Conservation (phyloP, 2,797 vertebrate genomes). For the Coccyzus lansbergi region DNA sequence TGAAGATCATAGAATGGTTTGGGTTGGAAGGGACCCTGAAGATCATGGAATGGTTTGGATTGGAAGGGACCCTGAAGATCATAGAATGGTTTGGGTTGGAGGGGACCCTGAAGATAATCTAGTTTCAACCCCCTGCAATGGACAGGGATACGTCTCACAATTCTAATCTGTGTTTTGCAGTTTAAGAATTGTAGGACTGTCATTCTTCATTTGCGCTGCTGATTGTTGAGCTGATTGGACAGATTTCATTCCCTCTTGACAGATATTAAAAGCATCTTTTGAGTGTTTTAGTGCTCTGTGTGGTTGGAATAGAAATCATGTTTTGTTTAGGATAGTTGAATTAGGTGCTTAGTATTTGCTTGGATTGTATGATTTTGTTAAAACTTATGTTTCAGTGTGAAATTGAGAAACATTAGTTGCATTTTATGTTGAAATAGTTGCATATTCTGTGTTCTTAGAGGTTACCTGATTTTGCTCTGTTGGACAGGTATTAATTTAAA, state of each 20-base stretch:
- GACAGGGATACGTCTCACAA: no score
- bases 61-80: no score
- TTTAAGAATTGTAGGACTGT: background rate
- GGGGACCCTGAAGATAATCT: no score
- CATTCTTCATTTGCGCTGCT: background rate
- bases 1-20: no score
- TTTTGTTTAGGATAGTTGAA: background rate
- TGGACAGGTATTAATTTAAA: background rate
- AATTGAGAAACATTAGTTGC: background rate
- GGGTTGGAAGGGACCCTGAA: no score
- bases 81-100: no score
- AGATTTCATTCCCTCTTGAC: background rate
- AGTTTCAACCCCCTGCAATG: no score
- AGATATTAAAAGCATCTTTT: accelerated
- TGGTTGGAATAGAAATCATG: background rate
- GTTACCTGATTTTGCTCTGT: accelerated
- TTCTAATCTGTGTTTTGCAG: background rate
- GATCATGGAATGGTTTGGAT: no score
- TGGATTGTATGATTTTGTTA: background rate
- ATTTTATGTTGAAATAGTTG: background rate
- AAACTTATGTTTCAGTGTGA: background rate
- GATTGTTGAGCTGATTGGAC: background rate
- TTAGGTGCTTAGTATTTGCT: background rate
- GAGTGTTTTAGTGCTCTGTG: accelerated
- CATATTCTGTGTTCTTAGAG: background rate